phyloP scores from a whole-genome alignment of 2,888 invertebrate species.

The Brenthis daphne region DNA sequence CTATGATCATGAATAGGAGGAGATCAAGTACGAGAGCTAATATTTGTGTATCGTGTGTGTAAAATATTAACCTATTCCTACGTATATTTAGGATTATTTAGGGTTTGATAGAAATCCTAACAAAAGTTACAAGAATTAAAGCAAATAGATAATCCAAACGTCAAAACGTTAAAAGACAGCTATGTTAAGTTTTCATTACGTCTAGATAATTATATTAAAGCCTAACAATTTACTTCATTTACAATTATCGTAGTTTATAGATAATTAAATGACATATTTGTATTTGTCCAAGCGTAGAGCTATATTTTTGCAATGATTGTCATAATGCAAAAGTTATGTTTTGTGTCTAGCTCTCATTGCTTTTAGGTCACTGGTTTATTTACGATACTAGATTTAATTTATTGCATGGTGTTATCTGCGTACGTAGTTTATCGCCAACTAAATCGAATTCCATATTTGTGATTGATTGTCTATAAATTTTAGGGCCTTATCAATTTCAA shows the following conservation, averaged over 20 bases:
- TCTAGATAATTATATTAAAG: conserved; percentile 10
- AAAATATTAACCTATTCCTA: too few relatives aligned
- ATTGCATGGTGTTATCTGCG: conserved; percentile 39
- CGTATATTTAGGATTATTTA: not conserved
- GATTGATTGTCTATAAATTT: conserved; percentile 42
- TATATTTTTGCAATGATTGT: conserved; percentile 39
- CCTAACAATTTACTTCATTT: conserved; percentile 15
- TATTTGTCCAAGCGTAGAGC: conserved; percentile 26
- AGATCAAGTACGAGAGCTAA: too few relatives aligned
- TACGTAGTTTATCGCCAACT: conserved; percentile 46
- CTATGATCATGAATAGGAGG: too few relatives aligned
- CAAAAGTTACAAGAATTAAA: not conserved
- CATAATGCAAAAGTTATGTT: conserved; percentile 48
- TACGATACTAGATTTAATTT: conserved; percentile 44
- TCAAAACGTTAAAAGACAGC: conserved; percentile 8
- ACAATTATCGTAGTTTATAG: conserved; percentile 29
- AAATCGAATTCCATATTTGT: conserved; percentile 46
- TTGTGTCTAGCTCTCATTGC: conserved; percentile 44
- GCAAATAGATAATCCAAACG: conserved; percentile 2
- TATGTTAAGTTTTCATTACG: conserved; percentile 6
- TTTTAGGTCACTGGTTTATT: conserved; percentile 45
- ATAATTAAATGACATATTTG: conserved; percentile 34
- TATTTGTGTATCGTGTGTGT: too few relatives aligned
- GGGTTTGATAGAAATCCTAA: not conserved
- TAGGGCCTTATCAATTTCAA: conserved; percentile 32